These are phyloP conservation scores for Petromus typicus DNA, from an alignment of 2,113 vertebrate genomes.

Conservation along the genomic window DNA sequence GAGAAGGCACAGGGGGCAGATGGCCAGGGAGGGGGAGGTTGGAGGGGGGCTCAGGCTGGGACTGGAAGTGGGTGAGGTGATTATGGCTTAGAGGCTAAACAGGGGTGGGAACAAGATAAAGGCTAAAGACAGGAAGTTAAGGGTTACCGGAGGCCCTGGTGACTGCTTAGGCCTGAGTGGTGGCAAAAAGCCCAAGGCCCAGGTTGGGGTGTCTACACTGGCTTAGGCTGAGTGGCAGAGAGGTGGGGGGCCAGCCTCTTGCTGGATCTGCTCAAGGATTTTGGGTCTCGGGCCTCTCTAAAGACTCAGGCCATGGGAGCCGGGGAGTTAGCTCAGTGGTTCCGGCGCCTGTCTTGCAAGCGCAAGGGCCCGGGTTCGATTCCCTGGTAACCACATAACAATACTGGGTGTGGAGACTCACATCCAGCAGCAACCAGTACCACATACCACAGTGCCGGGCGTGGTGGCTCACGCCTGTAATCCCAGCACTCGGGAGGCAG, in stretches of 20 bases:
- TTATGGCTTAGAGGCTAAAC: not conserved
- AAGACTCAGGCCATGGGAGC: too few species aligned
- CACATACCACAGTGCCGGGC: too few species aligned
- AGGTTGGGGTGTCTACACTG: not conserved
- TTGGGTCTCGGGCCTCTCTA: not conserved
- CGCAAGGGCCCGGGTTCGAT: too few species aligned
- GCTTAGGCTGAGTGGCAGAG: not conserved
- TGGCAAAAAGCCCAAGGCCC: not conserved
- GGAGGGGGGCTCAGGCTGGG: not conserved
- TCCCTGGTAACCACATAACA: too few species aligned
- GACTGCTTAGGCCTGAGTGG: not conserved
- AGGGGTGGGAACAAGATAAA: not conserved
- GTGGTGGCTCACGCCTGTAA: too few species aligned
- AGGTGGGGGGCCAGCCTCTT: not conserved
- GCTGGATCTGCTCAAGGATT: not conserved
- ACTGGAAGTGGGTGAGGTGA: not conserved
- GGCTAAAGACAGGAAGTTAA: not conserved
- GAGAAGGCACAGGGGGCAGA: not conserved
- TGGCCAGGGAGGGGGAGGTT: not conserved
- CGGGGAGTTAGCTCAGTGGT: too few species aligned
- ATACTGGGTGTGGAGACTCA: too few species aligned
- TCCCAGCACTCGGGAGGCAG: too few species aligned
- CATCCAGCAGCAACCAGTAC: too few species aligned
- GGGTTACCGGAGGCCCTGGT: rapidly evolving
- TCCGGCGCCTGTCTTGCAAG: too few species aligned